Percentiles rank a stretch among this genome's conserved stretches.
These are phyloP conservation scores for Dynastes hyllus DNA, from an alignment of 2,888 invertebrate genomes.

Conservation along the genomic window DNA sequence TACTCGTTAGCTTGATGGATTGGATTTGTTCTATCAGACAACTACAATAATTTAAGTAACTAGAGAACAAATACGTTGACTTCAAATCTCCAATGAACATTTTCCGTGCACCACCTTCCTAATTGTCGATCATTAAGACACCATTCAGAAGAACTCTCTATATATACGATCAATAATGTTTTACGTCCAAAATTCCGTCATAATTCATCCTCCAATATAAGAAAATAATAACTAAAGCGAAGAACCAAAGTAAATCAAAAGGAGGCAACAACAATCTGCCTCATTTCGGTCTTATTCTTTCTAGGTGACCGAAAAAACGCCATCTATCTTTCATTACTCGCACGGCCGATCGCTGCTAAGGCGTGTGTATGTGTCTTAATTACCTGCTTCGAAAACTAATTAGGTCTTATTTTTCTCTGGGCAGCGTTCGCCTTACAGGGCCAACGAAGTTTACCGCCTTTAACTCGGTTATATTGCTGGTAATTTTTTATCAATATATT, in stretches of 20 bases:
- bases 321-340: constrained; percentile 8
- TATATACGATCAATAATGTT: background rate
- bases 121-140: background rate
- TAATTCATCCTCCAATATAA: background rate
- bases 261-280: background rate
- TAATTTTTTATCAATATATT: background rate
- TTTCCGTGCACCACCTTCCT: background rate
- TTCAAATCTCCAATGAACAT: too few species aligned
- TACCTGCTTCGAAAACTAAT: constrained; percentile 11
- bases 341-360: background rate
- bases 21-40: too few species aligned
- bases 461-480: background rate
- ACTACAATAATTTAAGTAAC: too few species aligned
- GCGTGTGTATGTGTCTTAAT: background rate
- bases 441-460: background rate
- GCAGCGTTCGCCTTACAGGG: background rate
- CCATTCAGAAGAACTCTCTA: background rate
- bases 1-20: too few species aligned
- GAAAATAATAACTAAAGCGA: background rate
- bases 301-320: background rate
- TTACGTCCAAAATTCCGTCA: constrained; percentile 10
- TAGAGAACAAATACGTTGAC: too few species aligned
- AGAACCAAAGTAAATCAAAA: background rate
- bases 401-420: constrained; percentile 5
- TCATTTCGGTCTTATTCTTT: constrained; percentile 5